phyloP scores from a whole-genome alignment of 2,888 invertebrate species.

The Eristalis intricaria region DNA sequence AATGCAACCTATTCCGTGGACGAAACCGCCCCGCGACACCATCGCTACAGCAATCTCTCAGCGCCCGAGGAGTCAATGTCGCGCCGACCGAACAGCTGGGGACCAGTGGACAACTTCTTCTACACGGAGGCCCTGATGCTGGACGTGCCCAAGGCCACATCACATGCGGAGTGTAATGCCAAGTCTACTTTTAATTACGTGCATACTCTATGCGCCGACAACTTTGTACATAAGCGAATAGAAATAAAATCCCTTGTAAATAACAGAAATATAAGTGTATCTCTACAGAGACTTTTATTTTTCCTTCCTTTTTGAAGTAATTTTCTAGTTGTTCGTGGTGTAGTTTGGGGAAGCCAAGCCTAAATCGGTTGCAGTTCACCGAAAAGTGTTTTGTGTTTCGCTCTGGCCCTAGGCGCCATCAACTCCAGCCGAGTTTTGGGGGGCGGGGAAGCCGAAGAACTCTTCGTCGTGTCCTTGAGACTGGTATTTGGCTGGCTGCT shows the following conservation, averaged over 20 bases:
- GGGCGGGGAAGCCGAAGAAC: neutral
- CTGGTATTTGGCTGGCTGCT: neutral
- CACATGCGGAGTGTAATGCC: conserved; percentile 95
- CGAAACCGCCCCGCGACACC: conserved; percentile 73
- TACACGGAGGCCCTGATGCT: conserved; percentile 88
- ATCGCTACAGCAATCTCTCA: conserved; percentile 78
- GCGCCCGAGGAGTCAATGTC: conserved; percentile 76
- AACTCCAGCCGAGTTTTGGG: neutral
- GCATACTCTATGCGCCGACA: neutral
- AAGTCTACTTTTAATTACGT: neutral
- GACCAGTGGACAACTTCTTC: conserved; percentile 79
- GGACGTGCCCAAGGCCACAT: conserved; percentile 88
- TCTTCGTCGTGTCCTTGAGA: neutral
- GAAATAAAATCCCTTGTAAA: neutral
- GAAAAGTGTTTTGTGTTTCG: conserved; percentile 16
- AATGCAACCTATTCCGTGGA: conserved; percentile 78
- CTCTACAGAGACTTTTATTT: neutral
- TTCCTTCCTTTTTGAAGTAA: neutral
- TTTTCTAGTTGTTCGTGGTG: neutral
- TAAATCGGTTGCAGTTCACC: conserved; percentile 45
- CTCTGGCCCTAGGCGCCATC: neutral
- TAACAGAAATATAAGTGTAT: neutral
- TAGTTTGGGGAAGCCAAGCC: neutral
- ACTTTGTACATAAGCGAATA: conserved; percentile 1
- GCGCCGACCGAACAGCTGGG: conserved; percentile 80